phyloP scores from a whole-genome alignment of 2,888 invertebrate species.

The Clanis bilineata region DNA sequence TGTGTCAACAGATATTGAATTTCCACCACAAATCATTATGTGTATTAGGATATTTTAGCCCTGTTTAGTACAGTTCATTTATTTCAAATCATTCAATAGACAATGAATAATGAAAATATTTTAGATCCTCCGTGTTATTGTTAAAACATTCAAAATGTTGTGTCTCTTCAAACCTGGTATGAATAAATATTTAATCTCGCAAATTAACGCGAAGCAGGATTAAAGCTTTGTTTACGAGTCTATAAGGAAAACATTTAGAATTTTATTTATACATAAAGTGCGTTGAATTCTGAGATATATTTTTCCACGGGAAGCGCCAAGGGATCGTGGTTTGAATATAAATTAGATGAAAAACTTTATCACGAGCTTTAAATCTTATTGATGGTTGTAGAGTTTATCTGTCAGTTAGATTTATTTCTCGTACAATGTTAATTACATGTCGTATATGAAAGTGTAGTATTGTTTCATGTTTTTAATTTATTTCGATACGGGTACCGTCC shows the following conservation, averaged over 20 bases:
- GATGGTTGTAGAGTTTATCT: slow-evolving; percentile 16
- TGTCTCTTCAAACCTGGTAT: background rate
- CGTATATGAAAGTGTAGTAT: background rate
- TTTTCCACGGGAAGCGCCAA: background rate
- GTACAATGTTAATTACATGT: too few relatives aligned
- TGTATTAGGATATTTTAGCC: too few relatives aligned
- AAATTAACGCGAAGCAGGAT: background rate
- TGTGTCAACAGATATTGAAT: too few relatives aligned
- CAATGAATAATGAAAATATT: background rate
- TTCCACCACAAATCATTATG: too few relatives aligned
- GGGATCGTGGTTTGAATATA: slow-evolving; percentile 21
- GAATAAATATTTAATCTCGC: background rate
- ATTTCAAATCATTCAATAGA: background rate
- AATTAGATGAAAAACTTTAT: slow-evolving; percentile 22
- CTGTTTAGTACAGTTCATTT: background rate
- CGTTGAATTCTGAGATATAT: slow-evolving; percentile 1
- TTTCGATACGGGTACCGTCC: too few relatives aligned
- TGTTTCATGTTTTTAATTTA: too few relatives aligned
- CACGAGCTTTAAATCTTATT: slow-evolving; percentile 22
- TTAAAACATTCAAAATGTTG: background rate
- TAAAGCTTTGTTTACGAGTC: slow-evolving; percentile 1
- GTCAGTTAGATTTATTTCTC: background rate
- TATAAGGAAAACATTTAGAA: background rate
- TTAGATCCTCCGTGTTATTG: background rate
- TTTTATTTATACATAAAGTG: slow-evolving; percentile 13